phyloP scores from a whole-genome alignment of 2,888 invertebrate species.

The Anticlea derivata region DNA sequence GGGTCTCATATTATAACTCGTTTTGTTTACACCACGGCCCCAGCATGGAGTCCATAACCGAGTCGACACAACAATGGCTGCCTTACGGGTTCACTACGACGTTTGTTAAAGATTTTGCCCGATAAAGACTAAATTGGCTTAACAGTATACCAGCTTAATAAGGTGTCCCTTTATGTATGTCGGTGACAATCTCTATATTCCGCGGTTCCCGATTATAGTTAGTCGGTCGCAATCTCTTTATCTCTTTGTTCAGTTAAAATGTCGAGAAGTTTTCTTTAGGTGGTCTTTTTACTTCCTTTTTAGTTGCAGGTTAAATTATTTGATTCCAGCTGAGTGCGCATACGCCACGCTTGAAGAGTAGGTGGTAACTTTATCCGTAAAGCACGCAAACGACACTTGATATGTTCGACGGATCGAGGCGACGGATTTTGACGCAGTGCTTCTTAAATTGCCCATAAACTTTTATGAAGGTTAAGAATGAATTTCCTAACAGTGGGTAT shows the following conservation, averaged over 20 bases:
- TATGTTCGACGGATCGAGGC: slow-evolving; percentile 52
- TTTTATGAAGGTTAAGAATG: no score
- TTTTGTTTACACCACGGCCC: slow-evolving; percentile 62
- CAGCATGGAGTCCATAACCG: slow-evolving; percentile 53
- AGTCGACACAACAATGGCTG: slow-evolving; percentile 73
- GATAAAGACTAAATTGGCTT: slow-evolving; percentile 75
- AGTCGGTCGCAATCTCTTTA: slow-evolving; percentile 40
- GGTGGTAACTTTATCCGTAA: slow-evolving; percentile 64
- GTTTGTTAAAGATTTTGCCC: slow-evolving; percentile 63
- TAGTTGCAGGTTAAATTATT: slow-evolving; percentile 62
- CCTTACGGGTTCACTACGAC: slow-evolving; percentile 53
- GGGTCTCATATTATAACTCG: slow-evolving; percentile 63
- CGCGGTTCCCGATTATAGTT: slow-evolving; percentile 40
- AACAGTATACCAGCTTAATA: slow-evolving; percentile 54
- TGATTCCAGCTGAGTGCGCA: slow-evolving; percentile 63
- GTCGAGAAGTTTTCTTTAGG: slow-evolving; percentile 12
- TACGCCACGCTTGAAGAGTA: slow-evolving; percentile 49
- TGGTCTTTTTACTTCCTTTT: slow-evolving; percentile 42
- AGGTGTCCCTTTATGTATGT: slow-evolving; percentile 52
- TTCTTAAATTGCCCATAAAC: slow-evolving; percentile 41
- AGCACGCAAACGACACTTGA: slow-evolving; percentile 69
- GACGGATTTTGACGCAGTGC: slow-evolving; percentile 54
- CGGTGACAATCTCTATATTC: slow-evolving; percentile 50
- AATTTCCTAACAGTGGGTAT: slow-evolving; percentile 14
- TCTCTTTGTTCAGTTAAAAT: slow-evolving; percentile 15